phyloP scores from a whole-genome alignment of 2,888 invertebrate genomes.

The Galerucella pusilla region DNA sequence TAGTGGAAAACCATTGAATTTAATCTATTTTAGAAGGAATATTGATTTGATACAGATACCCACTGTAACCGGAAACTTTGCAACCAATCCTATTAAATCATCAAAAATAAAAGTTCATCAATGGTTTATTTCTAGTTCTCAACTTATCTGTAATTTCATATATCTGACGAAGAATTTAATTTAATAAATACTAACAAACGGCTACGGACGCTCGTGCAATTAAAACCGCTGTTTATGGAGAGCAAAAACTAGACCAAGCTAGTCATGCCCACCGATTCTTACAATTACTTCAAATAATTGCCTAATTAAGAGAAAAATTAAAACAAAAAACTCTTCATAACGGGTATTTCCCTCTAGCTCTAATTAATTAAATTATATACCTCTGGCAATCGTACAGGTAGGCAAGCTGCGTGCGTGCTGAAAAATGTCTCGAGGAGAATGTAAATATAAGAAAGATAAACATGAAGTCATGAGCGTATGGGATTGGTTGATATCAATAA shows the following conservation, averaged over 20 bases:
- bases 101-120: too few species aligned
- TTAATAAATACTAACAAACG: neutral
- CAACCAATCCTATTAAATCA: too few species aligned
- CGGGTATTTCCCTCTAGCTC: neutral
- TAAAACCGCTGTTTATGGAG: neutral
- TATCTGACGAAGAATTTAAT: neutral
- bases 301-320: conserved; percentile 16
- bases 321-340: conserved; percentile 1
- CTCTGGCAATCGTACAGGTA: conserved; percentile 2
- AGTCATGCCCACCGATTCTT: conserved; percentile 8
- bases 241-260: conserved; percentile 2
- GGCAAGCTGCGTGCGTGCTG: conserved; percentile 1
- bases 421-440: neutral
- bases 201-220: neutral
- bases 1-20: too few species aligned
- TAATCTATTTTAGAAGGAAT: too few species aligned
- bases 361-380: conserved; percentile 14
- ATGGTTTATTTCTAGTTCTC: neutral
- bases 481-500: too few species aligned
- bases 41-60: too few species aligned
- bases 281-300: conserved; percentile 13
- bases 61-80: too few species aligned
- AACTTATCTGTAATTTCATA: neutral
- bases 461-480: neutral
- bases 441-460: neutral